Base-by-base conservation (phyloP, 2,888 invertebrate species). In the Stenurella melanura region DNA sequence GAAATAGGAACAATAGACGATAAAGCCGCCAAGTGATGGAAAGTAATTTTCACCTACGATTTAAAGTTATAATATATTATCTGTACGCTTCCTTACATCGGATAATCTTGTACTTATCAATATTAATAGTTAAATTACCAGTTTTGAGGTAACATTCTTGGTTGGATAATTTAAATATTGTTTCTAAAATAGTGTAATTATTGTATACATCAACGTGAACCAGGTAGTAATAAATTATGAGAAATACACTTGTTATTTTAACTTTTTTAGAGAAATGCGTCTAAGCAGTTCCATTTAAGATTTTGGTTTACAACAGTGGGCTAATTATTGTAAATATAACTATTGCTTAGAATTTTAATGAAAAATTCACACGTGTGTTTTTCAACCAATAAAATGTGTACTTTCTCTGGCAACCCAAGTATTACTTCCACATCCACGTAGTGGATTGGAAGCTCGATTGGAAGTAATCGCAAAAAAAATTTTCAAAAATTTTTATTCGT, bases 1-100 rank as follows among this genome's bases (percentile, higher is more conserved):
- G 77, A 66, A 77, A 74, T 66, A 77, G 67, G 54, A 54, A 67
- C 67, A 54, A 54, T 54, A 54, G 64, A 17, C 30, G 38, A 54
- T 21, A 30, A 26, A 64, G 57, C 54, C 54, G 57, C 54, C 56
- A 50, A 38, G 57, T 19, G 21, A 50, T 58, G 38, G 60, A 60
- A 50, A 58, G 60, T 26, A 61, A 50, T 63, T 72, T 69, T 63
- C 72, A 72, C 72, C 63, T 72, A 72, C 72, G 72, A 72, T 15
- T 30, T 63, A n/a, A 15, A 38, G 15, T 19, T 38, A 15, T 66
- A 66, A 66, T 38, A 50, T 66, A 66, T 66, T 12, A 38, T 17
- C 38, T 42, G 19, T 12, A 19, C 42, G 19, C 38, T 38, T 66
- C 19, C 64, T 18, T 42, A 58, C 58, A 58, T 38, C 64, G 11